Evolutionary conservation across 2,888 invertebrate genomes (phyloP).

Genomic region (Erpobdella octoculata): DNA sequence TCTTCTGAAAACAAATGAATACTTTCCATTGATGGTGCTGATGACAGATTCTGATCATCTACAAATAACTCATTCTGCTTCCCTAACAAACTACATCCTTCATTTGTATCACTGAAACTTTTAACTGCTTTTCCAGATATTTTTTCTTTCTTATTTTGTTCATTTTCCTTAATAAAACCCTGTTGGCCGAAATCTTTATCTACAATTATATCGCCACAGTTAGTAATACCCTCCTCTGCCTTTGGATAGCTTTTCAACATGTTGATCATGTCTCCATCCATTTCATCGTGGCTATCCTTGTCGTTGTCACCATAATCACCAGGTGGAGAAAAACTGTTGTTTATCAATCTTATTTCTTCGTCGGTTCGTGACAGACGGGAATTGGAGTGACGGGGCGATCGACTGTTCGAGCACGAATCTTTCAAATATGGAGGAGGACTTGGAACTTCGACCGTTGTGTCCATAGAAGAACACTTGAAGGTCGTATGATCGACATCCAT

Average conservation of each 20-base stretch:
- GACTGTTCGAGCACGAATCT: neutral
- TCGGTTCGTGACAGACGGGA: conserved; percentile 30
- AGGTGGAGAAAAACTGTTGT: conserved; percentile 58
- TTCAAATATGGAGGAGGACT: neutral
- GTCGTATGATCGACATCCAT: neutral
- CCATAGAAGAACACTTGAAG: neutral
- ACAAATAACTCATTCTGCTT: neutral
- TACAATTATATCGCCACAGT: too few species aligned
- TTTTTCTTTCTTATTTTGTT: too few species aligned
- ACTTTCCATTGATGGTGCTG: conserved; percentile 61
- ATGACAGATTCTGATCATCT: neutral
- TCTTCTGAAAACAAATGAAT: conserved; percentile 87
- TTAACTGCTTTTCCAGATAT: too few species aligned
- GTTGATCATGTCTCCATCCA: neutral
- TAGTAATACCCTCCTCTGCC: neutral
- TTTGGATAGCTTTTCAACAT: neutral
- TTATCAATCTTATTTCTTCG: conserved; percentile 54
- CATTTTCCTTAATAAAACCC: too few species aligned
- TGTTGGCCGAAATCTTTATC: too few species aligned
- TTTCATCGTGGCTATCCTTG: neutral
- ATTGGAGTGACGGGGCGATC: neutral
- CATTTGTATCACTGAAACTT: too few species aligned
- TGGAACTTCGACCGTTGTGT: neutral
- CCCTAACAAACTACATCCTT: neutral
- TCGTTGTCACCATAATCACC: neutral